Conservation (phyloP, 1,140 invertebrate genomes). For the Popillia japonica region DNA sequence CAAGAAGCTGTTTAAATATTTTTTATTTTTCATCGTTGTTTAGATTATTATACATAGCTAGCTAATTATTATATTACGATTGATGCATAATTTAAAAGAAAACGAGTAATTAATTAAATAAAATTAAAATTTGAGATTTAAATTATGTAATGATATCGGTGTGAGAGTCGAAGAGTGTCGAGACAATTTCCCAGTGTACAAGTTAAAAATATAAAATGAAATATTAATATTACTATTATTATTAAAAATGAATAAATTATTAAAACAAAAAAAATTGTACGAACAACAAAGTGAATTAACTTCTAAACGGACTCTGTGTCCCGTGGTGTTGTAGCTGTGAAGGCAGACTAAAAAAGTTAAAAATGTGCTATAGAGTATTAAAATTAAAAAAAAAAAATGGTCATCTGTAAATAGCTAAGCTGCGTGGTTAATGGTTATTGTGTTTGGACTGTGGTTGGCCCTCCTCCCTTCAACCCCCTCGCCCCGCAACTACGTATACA, state of each 20-base stretch:
- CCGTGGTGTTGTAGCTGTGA: conserved; percentile 51
- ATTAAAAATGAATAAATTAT: conserved; percentile 18
- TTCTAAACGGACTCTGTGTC: conserved; percentile 48
- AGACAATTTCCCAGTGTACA: conserved; percentile 26
- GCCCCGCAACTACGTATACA: conserved; percentile 34
- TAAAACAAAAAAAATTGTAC: conserved; percentile 1
- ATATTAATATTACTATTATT: conserved; percentile 32
- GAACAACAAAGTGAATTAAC: conserved; percentile 42
- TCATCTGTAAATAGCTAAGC: conserved; percentile 52
- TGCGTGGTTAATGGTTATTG: conserved; percentile 50
- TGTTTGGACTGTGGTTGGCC: conserved; percentile 50
- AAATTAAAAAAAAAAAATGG: conserved; percentile 45
- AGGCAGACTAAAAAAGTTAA: conserved; percentile 44
- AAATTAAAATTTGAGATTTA: conserved; percentile 27
- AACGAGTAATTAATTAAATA: conserved; percentile 24
- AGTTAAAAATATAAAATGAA: conserved; percentile 13
- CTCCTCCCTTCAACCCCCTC: background rate
- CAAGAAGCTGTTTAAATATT: conserved; percentile 28
- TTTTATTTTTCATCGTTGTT: conserved; percentile 29
- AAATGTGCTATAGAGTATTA: conserved; percentile 50
- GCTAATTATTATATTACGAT: conserved; percentile 33
- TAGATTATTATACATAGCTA: conserved; percentile 32
- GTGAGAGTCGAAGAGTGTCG: conserved; percentile 20
- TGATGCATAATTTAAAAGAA: conserved; percentile 28
- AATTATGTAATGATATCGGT: conserved; percentile 33